Percentiles rank a stretch among this genome's conserved stretches.
Evolutionary conservation across 2,888 invertebrate species (phyloP).

Genomic region (Bembecia ichneumoniformis): DNA sequence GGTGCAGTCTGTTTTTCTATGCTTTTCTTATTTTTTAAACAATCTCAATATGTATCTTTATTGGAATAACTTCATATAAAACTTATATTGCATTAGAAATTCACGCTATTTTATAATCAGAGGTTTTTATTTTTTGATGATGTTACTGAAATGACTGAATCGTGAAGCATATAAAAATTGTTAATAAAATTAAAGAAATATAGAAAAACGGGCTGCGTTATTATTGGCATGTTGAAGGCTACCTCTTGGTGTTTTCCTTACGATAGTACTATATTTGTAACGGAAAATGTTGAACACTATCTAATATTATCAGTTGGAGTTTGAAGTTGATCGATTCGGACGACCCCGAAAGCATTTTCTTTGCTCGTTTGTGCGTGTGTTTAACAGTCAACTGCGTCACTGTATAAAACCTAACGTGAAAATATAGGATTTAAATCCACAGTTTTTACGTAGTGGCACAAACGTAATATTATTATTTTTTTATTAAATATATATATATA

Average conservation of each 20-base stretch:
- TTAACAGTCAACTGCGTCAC: constrained; percentile 42
- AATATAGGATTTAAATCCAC: neutral
- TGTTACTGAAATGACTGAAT: too few species aligned
- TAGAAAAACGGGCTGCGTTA: constrained; percentile 4
- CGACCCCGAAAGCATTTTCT: constrained; percentile 48
- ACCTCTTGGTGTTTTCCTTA: constrained; percentile 64
- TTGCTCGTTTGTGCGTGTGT: constrained; percentile 48
- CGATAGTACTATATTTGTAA: constrained; percentile 33
- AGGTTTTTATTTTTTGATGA: too few species aligned
- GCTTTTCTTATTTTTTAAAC: too few species aligned
- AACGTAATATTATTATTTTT: constrained; percentile 1
- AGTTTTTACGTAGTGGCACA: neutral
- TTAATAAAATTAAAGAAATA: too few species aligned
- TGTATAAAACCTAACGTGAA: constrained; percentile 23
- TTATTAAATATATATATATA: too few species aligned
- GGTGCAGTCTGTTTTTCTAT: neutral
- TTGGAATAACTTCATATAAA: too few species aligned
- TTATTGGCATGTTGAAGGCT: constrained; percentile 40
- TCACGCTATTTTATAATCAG: too few species aligned
- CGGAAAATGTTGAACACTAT: neutral
- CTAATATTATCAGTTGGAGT: constrained; percentile 21
- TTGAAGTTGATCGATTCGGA: constrained; percentile 29
- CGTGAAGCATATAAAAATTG: too few species aligned
- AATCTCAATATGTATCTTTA: too few species aligned
- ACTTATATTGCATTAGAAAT: too few species aligned